A percentile compares a stretch with the other conserved stretches of the same genome.
Evolutionary conservation across 2,888 invertebrate species (phyloP).

Genomic region (Sinhomidia bicolor): DNA sequence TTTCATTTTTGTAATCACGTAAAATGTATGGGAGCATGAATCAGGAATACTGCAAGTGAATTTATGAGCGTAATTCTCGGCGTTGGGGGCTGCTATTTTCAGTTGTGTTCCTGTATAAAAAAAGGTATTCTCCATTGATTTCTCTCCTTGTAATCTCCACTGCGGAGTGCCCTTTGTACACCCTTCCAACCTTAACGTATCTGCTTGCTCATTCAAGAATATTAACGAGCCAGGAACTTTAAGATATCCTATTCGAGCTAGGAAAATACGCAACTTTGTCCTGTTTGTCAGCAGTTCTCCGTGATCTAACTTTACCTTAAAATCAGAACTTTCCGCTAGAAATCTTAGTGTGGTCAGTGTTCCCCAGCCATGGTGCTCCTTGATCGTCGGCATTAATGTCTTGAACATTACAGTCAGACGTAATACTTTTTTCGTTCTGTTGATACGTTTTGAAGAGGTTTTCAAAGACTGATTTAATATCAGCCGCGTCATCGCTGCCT

Average conservation of each 20-base stretch:
- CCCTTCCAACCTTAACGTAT: conserved; percentile 34
- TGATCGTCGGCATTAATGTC: not conserved
- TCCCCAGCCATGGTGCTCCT: conserved; percentile 37
- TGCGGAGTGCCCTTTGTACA: not conserved
- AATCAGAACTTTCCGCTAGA: no score
- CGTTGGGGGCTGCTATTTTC: not conserved
- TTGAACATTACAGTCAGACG: not conserved
- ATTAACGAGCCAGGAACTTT: conserved; percentile 44
- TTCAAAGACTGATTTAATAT: not conserved
- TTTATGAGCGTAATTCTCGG: conserved; percentile 34
- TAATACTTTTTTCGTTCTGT: not conserved
- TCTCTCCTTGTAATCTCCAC: conserved; percentile 46
- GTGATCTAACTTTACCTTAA: no score
- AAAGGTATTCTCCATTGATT: no score
- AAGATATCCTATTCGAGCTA: conserved; percentile 39
- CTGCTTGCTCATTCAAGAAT: conserved; percentile 31
- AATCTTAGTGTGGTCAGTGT: conserved; percentile 22
- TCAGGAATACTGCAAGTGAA: not conserved
- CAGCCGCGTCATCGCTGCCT: not conserved
- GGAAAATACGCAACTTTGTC: conserved; percentile 1
- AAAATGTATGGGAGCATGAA: conserved; percentile 52
- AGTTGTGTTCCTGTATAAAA: no score
- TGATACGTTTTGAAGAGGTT: not conserved
- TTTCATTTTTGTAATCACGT: conserved; percentile 34
- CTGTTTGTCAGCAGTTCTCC: no score